Base-by-base conservation (phyloP, 2,888 invertebrate genomes). In the Panopea generosa region DNA sequence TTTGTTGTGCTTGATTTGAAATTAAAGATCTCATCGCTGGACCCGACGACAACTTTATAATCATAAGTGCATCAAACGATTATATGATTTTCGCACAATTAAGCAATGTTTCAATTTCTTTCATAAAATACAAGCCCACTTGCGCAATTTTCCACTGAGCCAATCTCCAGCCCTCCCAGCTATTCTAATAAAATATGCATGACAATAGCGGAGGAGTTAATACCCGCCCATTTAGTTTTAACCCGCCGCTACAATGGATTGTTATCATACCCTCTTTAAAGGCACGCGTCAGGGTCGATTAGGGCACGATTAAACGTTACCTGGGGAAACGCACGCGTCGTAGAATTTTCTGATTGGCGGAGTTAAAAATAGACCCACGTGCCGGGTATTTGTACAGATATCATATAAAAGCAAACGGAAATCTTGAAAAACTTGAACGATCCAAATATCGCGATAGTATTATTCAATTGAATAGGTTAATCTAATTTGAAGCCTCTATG, bases 291-390 rank as follows among this genome's bases (percentile, higher is more conserved):
- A 24, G 33, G 66, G 69, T 75, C 80, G 76, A 69, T 59, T 53
- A 67, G 62, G 66, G 56, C 59, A 56, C n/a, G 27, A 52, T 65
- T 56, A 33, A 68, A 61, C 52, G 56, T 66, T 69, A 72, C 62
- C 62, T 66, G 75, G 69, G 67, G 70, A 57, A 63, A 33, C 24
- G 74, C 78, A 74, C 70, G 78, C 78, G 78, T 52, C 74, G 49
- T 14, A 7, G 53, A 53, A 60, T 55, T 29, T 61, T 75, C 77
- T 77, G 60, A 84, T 84, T 84, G 84, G 84, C 56, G 70, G 60
- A 45, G 63, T 27, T 57, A 43, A 50, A 53, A 71, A 72, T 73
- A 68, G 66, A 40, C 66, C 70, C 84, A 79, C 84, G 84, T 84
- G 84, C 79, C 73, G 57, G 59, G 20, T 67, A 49, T 72, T 52